These are phyloP conservation scores for Coenobita brevimanus DNA, from an alignment of 1,140 invertebrate genomes.

Conservation along the genomic window DNA sequence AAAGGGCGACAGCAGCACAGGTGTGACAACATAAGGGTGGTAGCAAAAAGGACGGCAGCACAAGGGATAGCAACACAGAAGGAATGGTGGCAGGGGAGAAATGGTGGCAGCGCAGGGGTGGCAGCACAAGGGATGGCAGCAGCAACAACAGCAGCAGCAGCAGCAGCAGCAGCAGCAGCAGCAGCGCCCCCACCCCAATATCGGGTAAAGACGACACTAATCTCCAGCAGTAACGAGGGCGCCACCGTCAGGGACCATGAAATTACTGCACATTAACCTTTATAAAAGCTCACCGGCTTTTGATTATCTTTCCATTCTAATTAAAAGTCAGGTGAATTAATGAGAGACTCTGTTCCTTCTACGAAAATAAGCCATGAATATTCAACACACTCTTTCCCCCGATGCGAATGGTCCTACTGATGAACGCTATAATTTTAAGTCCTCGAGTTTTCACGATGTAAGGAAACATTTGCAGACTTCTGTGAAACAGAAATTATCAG, in stretches of 20 bases:
- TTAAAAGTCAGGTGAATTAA: slow-evolving; percentile 58
- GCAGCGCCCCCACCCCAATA: neutral
- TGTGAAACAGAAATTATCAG: no score
- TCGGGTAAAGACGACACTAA: neutral
- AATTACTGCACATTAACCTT: slow-evolving; percentile 52
- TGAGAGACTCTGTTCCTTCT: slow-evolving; percentile 34
- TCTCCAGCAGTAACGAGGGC: neutral
- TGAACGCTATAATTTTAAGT: neutral
- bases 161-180: no score
- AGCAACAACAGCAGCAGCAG: no score
- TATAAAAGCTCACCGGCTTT: slow-evolving; percentile 50
- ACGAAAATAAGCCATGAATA: slow-evolving; percentile 59
- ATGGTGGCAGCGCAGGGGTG: no score
- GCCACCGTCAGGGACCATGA: slow-evolving; percentile 48
- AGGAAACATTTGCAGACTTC: neutral
- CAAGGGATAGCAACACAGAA: no score
- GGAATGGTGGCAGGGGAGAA: no score
- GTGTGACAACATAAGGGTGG: no score
- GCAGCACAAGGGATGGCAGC: no score
- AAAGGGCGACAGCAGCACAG: no score
- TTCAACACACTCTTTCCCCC: slow-evolving; percentile 30
- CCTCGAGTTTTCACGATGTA: neutral
- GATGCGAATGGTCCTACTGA: neutral
- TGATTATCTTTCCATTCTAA: slow-evolving; percentile 61
- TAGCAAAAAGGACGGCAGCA: no score